These are phyloP conservation scores for Drosophila nikananu DNA, from an alignment of 1,140 invertebrate species.

Conservation along the genomic window DNA sequence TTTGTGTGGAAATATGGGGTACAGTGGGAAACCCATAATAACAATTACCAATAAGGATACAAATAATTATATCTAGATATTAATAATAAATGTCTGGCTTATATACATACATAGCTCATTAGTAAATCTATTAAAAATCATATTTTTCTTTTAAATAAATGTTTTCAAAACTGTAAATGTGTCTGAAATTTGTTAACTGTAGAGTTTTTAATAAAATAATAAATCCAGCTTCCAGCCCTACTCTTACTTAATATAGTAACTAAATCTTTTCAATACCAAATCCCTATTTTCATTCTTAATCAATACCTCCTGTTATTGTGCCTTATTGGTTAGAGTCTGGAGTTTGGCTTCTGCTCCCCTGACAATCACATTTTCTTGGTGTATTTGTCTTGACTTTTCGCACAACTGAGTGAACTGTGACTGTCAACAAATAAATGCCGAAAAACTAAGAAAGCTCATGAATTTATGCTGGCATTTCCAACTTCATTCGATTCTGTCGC, in stretches of 20 bases:
- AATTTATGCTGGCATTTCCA: conserved; percentile 38
- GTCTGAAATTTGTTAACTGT: neutral
- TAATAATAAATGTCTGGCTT: neutral
- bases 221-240: too few relatives aligned
- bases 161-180: neutral
- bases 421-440: conserved; percentile 63
- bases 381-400: conserved; percentile 59
- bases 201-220: neutral
- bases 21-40: neutral
- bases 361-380: conserved; percentile 23
- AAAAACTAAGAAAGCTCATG: conserved; percentile 45
- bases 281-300: neutral
- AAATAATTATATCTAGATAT: too few relatives aligned
- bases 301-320: neutral
- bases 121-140: neutral
- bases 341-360: conserved; percentile 5
- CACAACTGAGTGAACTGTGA: conserved; percentile 63
- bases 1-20: conserved; percentile 14
- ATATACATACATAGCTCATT: too few relatives aligned
- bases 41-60: too few relatives aligned
- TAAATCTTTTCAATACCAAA: neutral
- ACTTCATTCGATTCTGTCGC: conserved; percentile 29
- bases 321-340: neutral
- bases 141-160: neutral
- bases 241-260: too few relatives aligned